Conservation (phyloP, 1,140 invertebrate genomes). For the Conus ventricosus region DNA sequence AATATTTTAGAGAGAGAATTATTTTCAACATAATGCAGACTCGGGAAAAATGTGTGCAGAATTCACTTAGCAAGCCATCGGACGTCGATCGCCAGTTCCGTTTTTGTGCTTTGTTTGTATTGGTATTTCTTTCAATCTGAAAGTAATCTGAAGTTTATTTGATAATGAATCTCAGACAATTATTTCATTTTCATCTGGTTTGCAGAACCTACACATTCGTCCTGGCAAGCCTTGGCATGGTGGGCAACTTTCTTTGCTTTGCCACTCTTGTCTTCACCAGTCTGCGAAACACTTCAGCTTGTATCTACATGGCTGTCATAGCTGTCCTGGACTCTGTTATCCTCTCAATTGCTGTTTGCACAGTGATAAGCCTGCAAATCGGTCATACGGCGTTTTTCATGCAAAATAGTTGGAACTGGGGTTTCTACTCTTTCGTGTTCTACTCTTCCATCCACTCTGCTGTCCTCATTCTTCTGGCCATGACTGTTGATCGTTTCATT, state of each 20-base stretch:
- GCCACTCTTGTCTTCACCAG: conserved; percentile 54
- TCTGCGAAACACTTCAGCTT: conserved; percentile 58
- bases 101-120: too few relatives aligned
- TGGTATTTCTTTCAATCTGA: too few relatives aligned
- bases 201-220: too few relatives aligned
- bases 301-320: conserved; percentile 63
- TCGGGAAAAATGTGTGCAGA: too few relatives aligned
- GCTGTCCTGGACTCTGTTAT: conserved; percentile 59
- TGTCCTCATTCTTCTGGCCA: conserved; percentile 59
- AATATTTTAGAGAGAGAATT: too few relatives aligned
- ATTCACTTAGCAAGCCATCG: too few relatives aligned
- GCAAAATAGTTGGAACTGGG: conserved; percentile 31
- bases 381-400: conserved; percentile 8
- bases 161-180: too few relatives aligned
- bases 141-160: too few relatives aligned
- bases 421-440: conserved; percentile 43
- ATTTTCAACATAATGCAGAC: too few relatives aligned
- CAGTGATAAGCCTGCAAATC: conserved; percentile 1
- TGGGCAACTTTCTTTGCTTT: conserved; percentile 47
- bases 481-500: conserved; percentile 64
- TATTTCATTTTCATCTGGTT: too few relatives aligned
- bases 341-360: conserved; percentile 43
- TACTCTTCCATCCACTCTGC: conserved; percentile 55
- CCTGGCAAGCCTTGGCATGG: background rate
- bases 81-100: too few relatives aligned